Conservation (phyloP, 2,113 vertebrate genomes). For the Lampris megalopsis region DNA sequence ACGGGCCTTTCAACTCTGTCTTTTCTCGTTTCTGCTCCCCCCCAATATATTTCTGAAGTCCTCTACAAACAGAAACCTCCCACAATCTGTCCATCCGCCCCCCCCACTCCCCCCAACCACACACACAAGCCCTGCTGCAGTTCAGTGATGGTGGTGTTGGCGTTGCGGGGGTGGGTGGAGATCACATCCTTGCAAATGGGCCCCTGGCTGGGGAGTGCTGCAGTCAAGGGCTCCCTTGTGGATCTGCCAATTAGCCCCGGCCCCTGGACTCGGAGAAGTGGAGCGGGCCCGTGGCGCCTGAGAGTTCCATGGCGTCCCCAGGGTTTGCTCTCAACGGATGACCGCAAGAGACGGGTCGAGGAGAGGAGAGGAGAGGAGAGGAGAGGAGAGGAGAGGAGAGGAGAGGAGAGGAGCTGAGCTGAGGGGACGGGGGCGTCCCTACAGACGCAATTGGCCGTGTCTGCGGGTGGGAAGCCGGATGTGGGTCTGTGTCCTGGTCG, state of each 20-base stretch:
- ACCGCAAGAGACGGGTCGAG: conserved; percentile 68
- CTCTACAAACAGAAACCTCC: too few relatives aligned
- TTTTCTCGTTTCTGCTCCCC: background rate
- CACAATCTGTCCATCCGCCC: conserved; percentile 50
- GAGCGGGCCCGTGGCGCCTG: conserved; percentile 49
- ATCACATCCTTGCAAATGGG: conserved; percentile 61
- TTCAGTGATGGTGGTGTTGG: background rate
- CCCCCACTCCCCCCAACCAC: conserved; percentile 22
- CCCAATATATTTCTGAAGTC: too few relatives aligned
- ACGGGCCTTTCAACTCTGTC: background rate
- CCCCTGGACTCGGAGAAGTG: conserved; percentile 67
- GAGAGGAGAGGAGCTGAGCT: conserved; percentile 67
- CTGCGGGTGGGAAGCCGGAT: too few relatives aligned
- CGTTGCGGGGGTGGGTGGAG: conserved; percentile 31
- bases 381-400: conserved; percentile 21
- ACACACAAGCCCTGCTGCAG: background rate
- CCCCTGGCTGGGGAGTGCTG: conserved; percentile 40
- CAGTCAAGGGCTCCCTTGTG: conserved; percentile 72
- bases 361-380: conserved; percentile 36
- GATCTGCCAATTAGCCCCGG: conserved; percentile 78
- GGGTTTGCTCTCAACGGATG: conserved; percentile 66
- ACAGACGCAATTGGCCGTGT: background rate
- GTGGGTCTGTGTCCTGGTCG: too few relatives aligned
- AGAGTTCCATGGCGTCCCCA: conserved; percentile 60
- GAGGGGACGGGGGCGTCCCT: background rate